Conservation (phyloP, 1,140 invertebrate species). For the Hestina assimilis region DNA sequence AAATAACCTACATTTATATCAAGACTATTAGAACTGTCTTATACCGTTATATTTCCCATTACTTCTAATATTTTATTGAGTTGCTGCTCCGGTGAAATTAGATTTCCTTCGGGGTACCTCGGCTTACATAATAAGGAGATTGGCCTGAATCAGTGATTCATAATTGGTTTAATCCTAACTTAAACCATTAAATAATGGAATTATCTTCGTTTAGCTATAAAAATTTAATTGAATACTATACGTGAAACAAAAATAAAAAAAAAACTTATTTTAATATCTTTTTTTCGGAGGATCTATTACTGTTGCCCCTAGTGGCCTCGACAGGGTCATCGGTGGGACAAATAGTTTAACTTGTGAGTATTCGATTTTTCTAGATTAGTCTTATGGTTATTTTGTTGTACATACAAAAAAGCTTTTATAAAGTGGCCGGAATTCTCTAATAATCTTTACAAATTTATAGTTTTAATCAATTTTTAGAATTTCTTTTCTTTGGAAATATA, state of each 20-base stretch:
- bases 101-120: constrained; percentile 28
- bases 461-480: too few relatives aligned
- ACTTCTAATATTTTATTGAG: constrained; percentile 26
- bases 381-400: too few relatives aligned
- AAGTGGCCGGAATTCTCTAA: too few relatives aligned
- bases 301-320: too few relatives aligned
- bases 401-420: too few relatives aligned
- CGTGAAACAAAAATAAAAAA: background rate
- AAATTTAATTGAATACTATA: constrained; percentile 1
- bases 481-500: too few relatives aligned
- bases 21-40: background rate
- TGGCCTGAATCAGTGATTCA: constrained; percentile 26
- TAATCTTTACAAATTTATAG: too few relatives aligned
- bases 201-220: background rate
- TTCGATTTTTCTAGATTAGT: too few relatives aligned
- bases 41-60: constrained; percentile 26
- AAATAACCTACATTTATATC: background rate
- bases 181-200: constrained; percentile 4
- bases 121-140: constrained; percentile 24
- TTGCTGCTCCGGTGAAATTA: constrained; percentile 23
- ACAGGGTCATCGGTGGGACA: too few relatives aligned
- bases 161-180: constrained; percentile 26
- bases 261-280: too few relatives aligned
- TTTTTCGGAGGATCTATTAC: too few relatives aligned
- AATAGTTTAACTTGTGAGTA: too few relatives aligned